Evolutionary conservation across 2,797 vertebrate genomes (phyloP), one percentile per base, ranked within the genome.

Genomic region (Malurus leucopterus): DNA sequence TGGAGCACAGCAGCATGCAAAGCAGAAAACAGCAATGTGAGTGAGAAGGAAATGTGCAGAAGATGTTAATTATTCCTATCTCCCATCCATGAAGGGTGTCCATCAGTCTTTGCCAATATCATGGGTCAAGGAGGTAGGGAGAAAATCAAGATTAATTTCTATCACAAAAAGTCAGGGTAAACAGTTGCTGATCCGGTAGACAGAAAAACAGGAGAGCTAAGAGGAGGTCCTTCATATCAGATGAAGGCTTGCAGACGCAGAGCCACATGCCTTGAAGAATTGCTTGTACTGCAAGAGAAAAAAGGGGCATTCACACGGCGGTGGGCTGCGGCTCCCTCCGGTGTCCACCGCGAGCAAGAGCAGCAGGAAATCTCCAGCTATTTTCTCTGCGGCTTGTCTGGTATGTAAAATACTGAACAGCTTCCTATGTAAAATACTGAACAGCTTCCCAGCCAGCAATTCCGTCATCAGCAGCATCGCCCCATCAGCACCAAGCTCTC

Each of bases 281-380:
- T 11, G 17, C 32, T 57, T 51, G 76, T 21, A 10, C n/a, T 58
- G 59, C 51, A 18, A 57, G 41, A 41, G 24, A 1, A 5, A 36
- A 62, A 72, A 17, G 5, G 34, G 50, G 38, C 3, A 27, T 55
- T 40, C 13, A 2, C 26, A 3, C 5, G 79, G 26, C 18, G 26
- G 23, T 41, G 43, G 87, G 68, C 54, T 86, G 79, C 76, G 83
- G 89, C 92, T 92, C 95, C 95, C 93, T 89, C 94, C 76, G 19
- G 89, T 77, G 94, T 91, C 72, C 75, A 5, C 47, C 27, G 49
- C 18, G 7, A 84, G 83, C 70, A 91, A 80, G 68, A 84, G 51
- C 89, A 77, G 22, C 59, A 21, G 53, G 26, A 47, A 3, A 1
- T 19, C 30, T 32, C 68, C 54, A 9, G 29, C 20, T 40, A 1